Evolutionary conservation across 2,888 invertebrate genomes (phyloP).

Genomic region (Mechanitis messenoides): DNA sequence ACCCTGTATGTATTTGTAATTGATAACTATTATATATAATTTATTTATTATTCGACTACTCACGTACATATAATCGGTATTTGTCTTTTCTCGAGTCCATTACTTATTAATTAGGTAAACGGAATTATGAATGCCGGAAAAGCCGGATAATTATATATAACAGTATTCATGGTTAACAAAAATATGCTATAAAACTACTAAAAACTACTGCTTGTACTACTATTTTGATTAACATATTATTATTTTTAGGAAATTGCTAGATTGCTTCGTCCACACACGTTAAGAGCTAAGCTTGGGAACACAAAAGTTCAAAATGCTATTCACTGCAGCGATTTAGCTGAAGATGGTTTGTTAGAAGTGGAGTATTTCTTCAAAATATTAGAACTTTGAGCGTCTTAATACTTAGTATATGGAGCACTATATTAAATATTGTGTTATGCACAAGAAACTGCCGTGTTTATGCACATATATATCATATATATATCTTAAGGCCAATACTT

Average conservation of each 20-base stretch:
- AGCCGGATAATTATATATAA: no score
- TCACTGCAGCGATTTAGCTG: slow-evolving; percentile 94
- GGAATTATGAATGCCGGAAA: no score
- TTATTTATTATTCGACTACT: no score
- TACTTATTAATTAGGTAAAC: no score
- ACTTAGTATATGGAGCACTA: neutral
- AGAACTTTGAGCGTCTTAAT: slow-evolving; percentile 47
- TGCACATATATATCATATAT: neutral
- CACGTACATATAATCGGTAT: neutral
- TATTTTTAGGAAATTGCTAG: slow-evolving; percentile 87
- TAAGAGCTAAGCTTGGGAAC: slow-evolving; percentile 89
- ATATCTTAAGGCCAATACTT: no score
- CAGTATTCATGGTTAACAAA: no score
- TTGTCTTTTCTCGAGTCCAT: no score
- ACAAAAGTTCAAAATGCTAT: slow-evolving; percentile 91
- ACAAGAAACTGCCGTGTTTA: neutral
- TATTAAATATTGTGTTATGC: neutral
- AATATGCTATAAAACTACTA: no score
- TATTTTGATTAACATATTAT: slow-evolving; percentile 4
- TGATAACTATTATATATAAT: neutral
- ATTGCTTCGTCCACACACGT: slow-evolving; percentile 87
- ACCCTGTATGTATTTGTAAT: slow-evolving; percentile 81
- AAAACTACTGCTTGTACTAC: no score
- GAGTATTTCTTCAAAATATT: slow-evolving; percentile 88
- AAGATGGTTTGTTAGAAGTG: slow-evolving; percentile 89